These are phyloP conservation scores for Aporrectodea caliginosa DNA, from an alignment of 1,140 invertebrate species.

Conservation along the genomic window DNA sequence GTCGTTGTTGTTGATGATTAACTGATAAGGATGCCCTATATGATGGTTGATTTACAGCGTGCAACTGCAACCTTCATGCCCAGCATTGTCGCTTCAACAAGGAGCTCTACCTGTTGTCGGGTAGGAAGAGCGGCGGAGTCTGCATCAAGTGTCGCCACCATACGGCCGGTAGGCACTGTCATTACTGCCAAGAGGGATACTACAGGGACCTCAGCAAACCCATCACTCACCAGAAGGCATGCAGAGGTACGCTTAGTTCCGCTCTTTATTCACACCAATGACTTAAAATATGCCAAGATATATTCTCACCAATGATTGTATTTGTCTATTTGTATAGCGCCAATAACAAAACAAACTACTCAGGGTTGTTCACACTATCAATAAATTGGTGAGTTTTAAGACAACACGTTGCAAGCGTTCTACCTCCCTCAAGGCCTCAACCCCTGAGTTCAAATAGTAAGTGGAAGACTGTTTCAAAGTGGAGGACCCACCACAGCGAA, in stretches of 20 bases:
- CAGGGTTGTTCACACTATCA: background rate
- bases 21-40: too few species aligned
- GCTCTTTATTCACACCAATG: background rate
- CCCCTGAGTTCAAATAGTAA: too few species aligned
- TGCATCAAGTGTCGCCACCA: constrained; percentile 94
- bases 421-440: too few species aligned
- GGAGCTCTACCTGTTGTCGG: constrained; percentile 95
- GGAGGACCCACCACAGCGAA: too few species aligned
- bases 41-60: constrained; percentile 67
- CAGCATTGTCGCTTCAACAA: constrained; percentile 96
- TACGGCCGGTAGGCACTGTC: constrained; percentile 92
- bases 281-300: background rate
- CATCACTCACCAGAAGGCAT: constrained; percentile 92
- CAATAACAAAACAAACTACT: background rate
- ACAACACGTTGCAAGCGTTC: background rate
- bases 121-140: constrained; percentile 88
- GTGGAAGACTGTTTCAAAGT: too few species aligned
- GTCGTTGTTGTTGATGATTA: background rate
- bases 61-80: constrained; percentile 97
- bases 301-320: constrained; percentile 7
- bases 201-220: constrained; percentile 86
- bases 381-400: background rate
- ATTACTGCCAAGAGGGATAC: constrained; percentile 96
- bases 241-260: constrained; percentile 76
- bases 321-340: background rate